Evolutionary conservation across 2,888 invertebrate species (phyloP).

Genomic region (Hypomecis atomaria): DNA sequence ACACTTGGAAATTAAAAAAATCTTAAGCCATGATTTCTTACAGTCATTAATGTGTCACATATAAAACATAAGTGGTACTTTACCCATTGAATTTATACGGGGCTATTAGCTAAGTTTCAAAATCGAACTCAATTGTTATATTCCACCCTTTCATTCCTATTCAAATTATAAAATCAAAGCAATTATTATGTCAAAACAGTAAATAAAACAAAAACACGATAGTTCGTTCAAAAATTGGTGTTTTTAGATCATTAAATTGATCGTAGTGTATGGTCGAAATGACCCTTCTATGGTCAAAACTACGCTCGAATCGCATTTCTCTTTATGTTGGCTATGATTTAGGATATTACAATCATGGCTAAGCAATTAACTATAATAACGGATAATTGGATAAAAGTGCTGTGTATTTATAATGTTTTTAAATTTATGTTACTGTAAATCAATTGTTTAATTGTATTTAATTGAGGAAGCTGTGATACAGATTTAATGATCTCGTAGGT

Average conservation of each 20-base stretch:
- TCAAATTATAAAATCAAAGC: constrained; percentile 4
- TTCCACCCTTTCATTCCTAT: neutral
- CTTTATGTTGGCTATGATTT: constrained; percentile 59
- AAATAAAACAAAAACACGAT: constrained; percentile 18
- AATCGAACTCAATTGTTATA: constrained; percentile 1
- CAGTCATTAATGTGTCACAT: too few species aligned
- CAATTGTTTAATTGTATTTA: constrained; percentile 53
- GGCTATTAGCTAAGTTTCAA: neutral
- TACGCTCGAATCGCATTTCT: constrained; percentile 21
- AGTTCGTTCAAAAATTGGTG: constrained; percentile 11
- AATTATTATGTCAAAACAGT: constrained; percentile 21
- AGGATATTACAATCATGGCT: constrained; percentile 65
- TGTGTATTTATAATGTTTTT: constrained; percentile 46
- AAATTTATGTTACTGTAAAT: constrained; percentile 42
- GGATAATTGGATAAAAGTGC: constrained; percentile 58
- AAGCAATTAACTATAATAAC: constrained; percentile 70
- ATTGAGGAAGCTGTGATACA: constrained; percentile 44
- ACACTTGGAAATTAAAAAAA: too few species aligned
- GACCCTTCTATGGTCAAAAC: constrained; percentile 34
- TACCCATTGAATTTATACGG: too few species aligned
- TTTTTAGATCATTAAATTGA: constrained; percentile 27
- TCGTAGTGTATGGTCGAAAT: constrained; percentile 28
- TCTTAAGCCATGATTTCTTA: too few species aligned
- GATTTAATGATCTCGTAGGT: constrained; percentile 7
- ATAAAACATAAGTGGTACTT: too few species aligned